Evolutionary conservation across 2,797 vertebrate genomes (phyloP).

Genomic region (Dipus sagitta): DNA sequence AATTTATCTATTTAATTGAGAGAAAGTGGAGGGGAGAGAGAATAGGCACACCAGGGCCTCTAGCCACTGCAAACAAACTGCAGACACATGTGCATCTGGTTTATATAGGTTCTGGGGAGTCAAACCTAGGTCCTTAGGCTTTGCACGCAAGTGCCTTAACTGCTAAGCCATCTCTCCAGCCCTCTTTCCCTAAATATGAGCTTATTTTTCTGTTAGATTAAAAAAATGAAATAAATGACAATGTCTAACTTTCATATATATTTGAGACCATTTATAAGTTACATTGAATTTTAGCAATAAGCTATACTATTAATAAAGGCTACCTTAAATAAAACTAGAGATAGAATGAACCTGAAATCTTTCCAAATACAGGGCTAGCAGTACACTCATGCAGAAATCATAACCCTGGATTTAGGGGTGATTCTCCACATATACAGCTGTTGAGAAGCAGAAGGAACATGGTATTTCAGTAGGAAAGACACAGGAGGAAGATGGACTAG

Average conservation of each 20-base stretch:
- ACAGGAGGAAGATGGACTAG: background rate
- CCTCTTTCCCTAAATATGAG: background rate
- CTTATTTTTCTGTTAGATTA: constrained; percentile 58
- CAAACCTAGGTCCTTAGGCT: no score
- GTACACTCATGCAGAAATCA: constrained; percentile 50
- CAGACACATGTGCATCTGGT: no score
- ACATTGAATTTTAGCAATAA: constrained; percentile 58
- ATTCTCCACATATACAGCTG: constrained; percentile 53
- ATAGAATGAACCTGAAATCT: constrained; percentile 61
- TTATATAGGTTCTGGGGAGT: no score
- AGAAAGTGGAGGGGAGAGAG: no score
- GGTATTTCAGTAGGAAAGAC: constrained; percentile 58
- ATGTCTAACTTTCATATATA: constrained; percentile 57
- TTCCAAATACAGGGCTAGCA: constrained; percentile 55
- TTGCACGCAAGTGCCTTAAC: no score
- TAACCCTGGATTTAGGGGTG: constrained; percentile 60
- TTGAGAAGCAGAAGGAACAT: constrained; percentile 51
- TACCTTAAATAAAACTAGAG: constrained; percentile 64
- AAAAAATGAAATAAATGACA: constrained; percentile 58
- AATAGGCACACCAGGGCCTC: no score
- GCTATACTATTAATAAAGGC: constrained; percentile 49
- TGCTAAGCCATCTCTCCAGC: no score
- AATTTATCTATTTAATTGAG: no score
- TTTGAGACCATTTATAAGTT: constrained; percentile 57
- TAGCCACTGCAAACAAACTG: no score